phyloP scores from a whole-genome alignment of 2,797 vertebrate genomes.

The Clarias laeviceps region DNA sequence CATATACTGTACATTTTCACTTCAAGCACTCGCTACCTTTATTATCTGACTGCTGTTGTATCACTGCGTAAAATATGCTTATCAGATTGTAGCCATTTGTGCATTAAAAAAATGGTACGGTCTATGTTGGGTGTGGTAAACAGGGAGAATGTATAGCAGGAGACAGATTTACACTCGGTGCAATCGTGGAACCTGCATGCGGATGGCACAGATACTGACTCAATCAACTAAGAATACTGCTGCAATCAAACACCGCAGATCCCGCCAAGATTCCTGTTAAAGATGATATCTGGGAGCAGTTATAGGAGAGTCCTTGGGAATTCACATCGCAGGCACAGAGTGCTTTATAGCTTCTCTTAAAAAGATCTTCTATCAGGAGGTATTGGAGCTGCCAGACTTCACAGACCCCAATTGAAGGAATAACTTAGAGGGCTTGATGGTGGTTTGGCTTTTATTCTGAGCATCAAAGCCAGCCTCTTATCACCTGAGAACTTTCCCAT shows the following conservation, averaged over 20 bases:
- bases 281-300: slow-evolving; percentile 55
- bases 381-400: slow-evolving; percentile 55
- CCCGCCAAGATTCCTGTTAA: slow-evolving; percentile 46
- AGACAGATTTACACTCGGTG: slow-evolving; percentile 40
- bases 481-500: slow-evolving; percentile 47
- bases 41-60: background rate
- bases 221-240: slow-evolving; percentile 55
- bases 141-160: background rate
- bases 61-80: background rate
- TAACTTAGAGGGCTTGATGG: slow-evolving; percentile 44
- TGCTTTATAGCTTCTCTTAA: slow-evolving; percentile 62
- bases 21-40: background rate
- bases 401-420: slow-evolving; percentile 51
- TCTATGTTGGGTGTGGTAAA: background rate
- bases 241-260: slow-evolving; percentile 50
- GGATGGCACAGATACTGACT: slow-evolving; percentile 46
- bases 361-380: slow-evolving; percentile 50
- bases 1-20: background rate
- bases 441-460: slow-evolving; percentile 37
- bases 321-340: slow-evolving; percentile 63
- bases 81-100: background rate
- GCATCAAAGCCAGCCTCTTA: slow-evolving; percentile 47
- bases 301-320: slow-evolving; percentile 47
- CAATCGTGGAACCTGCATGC: slow-evolving; percentile 34
- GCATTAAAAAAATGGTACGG: background rate